Evolutionary conservation across 2,797 vertebrate genomes (phyloP).

Genomic region (Eremophila alpestris): DNA sequence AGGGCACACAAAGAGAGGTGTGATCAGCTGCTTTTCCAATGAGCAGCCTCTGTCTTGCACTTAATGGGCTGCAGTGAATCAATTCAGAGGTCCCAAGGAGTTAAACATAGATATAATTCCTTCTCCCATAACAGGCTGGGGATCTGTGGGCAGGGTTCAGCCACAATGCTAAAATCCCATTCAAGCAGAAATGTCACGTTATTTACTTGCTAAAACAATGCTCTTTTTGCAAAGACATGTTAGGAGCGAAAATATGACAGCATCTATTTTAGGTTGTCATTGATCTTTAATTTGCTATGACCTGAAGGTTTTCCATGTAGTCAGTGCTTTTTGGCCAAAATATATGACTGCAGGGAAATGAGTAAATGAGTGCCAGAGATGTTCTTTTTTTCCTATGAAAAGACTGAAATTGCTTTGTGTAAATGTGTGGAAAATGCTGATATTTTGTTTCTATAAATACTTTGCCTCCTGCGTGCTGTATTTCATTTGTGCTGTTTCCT

Average conservation of each 20-base stretch:
- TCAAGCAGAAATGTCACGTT: conserved; percentile 42
- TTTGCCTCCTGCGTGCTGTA: conserved; percentile 64
- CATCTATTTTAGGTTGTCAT: conserved; percentile 64
- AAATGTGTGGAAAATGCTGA: conserved; percentile 84
- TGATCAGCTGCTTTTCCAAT: neutral
- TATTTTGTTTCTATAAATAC: conserved; percentile 85
- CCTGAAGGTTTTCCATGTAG: conserved; percentile 69
- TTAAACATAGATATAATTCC: neutral
- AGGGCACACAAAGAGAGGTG: fast-evolving
- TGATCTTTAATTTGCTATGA: conserved; percentile 76
- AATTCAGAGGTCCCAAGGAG: neutral
- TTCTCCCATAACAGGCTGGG: neutral
- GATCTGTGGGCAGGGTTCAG: neutral
- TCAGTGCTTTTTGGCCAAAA: conserved; percentile 64
- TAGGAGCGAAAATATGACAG: conserved; percentile 58
- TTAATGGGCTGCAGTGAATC: neutral
- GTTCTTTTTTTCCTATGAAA: conserved; percentile 73
- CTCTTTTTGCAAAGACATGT: conserved; percentile 54
- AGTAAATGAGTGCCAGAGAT: conserved; percentile 65
- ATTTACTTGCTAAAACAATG: conserved; percentile 71
- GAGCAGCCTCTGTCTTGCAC: neutral
- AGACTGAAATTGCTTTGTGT: conserved; percentile 80
- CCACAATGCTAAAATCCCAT: neutral
- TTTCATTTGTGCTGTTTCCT: conserved; percentile 76
- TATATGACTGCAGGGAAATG: conserved; percentile 66